These are phyloP conservation scores for Mionectes macconnelli DNA, from an alignment of 2,113 vertebrate species.

Conservation along the genomic window DNA sequence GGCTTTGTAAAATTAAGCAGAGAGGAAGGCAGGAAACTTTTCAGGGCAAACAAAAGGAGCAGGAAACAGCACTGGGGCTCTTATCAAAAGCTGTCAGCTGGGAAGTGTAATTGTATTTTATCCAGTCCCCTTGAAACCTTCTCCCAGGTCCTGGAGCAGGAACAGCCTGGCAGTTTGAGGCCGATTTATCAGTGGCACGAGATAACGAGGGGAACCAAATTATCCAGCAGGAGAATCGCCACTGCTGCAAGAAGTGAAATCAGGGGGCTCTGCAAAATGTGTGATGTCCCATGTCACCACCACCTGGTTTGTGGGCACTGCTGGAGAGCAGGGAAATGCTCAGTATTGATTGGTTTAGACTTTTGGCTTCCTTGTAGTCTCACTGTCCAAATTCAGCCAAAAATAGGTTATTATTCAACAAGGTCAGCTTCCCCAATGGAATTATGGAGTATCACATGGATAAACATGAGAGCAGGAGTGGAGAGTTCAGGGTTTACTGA, in stretches of 20 bases:
- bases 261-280: background rate
- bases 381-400: background rate
- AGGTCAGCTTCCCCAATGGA: background rate
- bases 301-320: background rate
- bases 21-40: background rate
- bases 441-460: accelerated
- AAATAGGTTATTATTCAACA: background rate
- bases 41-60: background rate
- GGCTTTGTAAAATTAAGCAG: background rate
- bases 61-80: background rate
- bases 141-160: background rate
- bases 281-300: accelerated
- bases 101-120: background rate
- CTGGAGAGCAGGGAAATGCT: background rate
- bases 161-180: background rate
- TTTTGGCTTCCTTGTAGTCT: background rate
- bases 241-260: background rate
- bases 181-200: background rate
- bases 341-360: accelerated
- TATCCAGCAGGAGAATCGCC: background rate
- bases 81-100: conserved; percentile 56
- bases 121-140: conserved; percentile 1
- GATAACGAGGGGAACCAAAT: background rate
- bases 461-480: background rate
- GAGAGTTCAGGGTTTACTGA: background rate